These are phyloP conservation scores for Phaedon cochleariae DNA, from an alignment of 2,888 invertebrate species.

Conservation along the genomic window DNA sequence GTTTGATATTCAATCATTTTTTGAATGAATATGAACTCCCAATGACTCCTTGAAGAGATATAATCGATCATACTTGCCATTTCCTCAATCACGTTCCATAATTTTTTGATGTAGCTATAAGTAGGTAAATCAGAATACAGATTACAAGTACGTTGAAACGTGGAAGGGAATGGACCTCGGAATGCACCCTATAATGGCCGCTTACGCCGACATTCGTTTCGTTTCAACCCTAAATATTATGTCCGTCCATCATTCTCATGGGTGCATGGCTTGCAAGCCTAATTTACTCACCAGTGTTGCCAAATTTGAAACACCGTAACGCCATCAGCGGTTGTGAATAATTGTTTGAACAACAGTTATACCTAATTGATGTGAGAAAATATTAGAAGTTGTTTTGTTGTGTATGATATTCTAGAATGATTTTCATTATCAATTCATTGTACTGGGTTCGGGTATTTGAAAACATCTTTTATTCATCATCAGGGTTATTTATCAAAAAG, in stretches of 20 bases:
- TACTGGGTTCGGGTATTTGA: no score
- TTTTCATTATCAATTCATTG: no score
- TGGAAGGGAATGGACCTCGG: conserved; percentile 30
- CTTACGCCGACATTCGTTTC: conserved; percentile 40
- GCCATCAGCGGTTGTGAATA: background rate
- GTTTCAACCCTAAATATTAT: conserved; percentile 47
- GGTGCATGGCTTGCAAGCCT: conserved; percentile 22
- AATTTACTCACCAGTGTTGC: conserved; percentile 28
- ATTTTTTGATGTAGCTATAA: no score
- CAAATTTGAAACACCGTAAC: background rate
- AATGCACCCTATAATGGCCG: conserved; percentile 43
- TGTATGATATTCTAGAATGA: no score
- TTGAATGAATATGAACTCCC: no score
- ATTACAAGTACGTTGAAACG: conserved; percentile 30
- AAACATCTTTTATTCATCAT: no score
- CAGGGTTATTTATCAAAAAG: no score
- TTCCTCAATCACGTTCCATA: conserved; percentile 32
- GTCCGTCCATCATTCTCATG: conserved; percentile 45
- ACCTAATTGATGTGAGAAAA: background rate
- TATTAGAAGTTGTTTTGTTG: no score
- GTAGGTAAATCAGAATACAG: conserved; percentile 38
- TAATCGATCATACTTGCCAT: background rate
- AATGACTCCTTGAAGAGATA: background rate
- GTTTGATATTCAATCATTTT: no score
- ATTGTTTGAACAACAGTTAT: no score